Evolutionary conservation across 2,797 vertebrate genomes (phyloP).

Genomic region (Hyperoplus immaculatus): DNA sequence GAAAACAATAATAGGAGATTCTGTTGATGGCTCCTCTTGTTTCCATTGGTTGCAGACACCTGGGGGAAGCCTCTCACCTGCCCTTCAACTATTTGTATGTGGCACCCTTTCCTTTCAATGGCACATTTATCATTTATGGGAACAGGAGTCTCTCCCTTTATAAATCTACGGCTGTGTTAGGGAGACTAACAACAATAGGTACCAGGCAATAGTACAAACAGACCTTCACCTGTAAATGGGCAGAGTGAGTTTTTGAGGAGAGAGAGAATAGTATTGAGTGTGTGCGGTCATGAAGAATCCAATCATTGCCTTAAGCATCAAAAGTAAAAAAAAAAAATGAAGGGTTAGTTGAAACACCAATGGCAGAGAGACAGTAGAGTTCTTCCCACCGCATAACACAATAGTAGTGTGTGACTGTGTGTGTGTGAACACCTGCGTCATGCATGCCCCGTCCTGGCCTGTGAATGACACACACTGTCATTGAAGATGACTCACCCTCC

Average conservation of each 20-base stretch:
- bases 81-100: constrained; percentile 38
- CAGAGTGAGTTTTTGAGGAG: constrained; percentile 18
- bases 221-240: constrained; percentile 49
- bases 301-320: background rate
- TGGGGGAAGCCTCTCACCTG: constrained; percentile 58
- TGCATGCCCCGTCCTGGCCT: constrained; percentile 39
- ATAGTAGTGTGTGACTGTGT: constrained; percentile 19
- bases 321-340: constrained; percentile 18
- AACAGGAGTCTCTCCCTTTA: constrained; percentile 38
- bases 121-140: constrained; percentile 38
- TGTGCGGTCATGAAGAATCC: constrained; percentile 14
- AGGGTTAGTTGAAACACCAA: background rate
- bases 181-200: constrained; percentile 47
- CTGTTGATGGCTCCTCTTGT: constrained; percentile 56
- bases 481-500: constrained; percentile 73
- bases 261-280: background rate
- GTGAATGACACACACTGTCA: constrained; percentile 56
- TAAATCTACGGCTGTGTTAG: constrained; percentile 18
- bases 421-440: constrained; percentile 34
- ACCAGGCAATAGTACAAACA: constrained; percentile 43
- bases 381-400: background rate
- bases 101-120: constrained; percentile 39
- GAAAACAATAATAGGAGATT: constrained; percentile 53
- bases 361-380: background rate
- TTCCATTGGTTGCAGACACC: constrained; percentile 26